phyloP scores from a whole-genome alignment of 2,888 invertebrate genomes.

The Poecilobothrus nobilitatus region DNA sequence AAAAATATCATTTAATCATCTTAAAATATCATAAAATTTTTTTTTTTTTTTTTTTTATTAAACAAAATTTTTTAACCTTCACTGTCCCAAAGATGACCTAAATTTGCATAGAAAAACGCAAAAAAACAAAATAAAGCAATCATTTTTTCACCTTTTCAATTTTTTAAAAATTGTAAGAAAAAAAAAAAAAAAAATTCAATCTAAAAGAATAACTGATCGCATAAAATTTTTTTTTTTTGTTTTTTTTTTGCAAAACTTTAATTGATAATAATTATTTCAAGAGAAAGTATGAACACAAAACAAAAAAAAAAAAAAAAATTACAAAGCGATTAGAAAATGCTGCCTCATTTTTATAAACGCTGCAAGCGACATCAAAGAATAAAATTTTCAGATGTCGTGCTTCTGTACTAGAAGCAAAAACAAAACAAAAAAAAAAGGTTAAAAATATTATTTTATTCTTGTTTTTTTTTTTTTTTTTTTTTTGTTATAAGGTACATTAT shows the following conservation, averaged over 20 bases:
- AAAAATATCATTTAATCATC: too few species aligned
- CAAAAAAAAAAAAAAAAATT: background rate
- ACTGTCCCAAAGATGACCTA: too few species aligned
- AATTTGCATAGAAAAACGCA: too few species aligned
- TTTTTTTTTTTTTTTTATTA: too few species aligned
- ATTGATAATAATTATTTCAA: background rate
- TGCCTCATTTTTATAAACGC: background rate
- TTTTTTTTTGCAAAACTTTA: background rate
- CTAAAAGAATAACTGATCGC: background rate
- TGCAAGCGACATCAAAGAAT: background rate
- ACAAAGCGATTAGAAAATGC: background rate
- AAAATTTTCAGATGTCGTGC: background rate
- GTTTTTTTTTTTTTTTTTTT: too few species aligned
- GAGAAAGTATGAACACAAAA: background rate
- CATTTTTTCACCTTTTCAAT: too few species aligned
- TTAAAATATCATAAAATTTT: too few species aligned
- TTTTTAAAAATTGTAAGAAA: too few species aligned
- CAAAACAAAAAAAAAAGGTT: background rate
- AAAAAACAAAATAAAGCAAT: too few species aligned
- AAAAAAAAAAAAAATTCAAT: too few species aligned
- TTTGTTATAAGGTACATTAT: background rate
- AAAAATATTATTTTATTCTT: too few species aligned
- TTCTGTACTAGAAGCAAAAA: background rate
- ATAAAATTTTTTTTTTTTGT: background rate
- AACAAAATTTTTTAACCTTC: too few species aligned